Evolutionary conservation across 2,888 invertebrate genomes (phyloP).

Genomic region (Athetis lepigone): DNA sequence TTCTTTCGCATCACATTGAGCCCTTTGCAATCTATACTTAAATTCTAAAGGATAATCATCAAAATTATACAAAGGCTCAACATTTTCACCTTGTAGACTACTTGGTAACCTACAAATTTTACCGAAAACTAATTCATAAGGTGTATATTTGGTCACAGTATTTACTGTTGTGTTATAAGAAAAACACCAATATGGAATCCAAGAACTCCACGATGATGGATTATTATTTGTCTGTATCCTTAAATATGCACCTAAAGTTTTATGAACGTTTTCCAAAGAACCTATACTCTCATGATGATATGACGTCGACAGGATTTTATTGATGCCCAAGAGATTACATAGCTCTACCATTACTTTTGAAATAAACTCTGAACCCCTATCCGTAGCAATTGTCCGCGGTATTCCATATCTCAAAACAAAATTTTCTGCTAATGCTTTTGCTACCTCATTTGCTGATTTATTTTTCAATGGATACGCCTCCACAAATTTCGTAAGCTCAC

Average conservation of each 20-base stretch:
- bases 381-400: slow-evolving; percentile 7
- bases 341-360: slow-evolving; percentile 13
- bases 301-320: background rate
- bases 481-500: too few species aligned
- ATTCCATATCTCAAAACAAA: slow-evolving; percentile 14
- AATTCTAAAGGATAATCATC: slow-evolving; percentile 9
- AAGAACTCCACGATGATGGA: too few species aligned
- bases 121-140: too few species aligned
- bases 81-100: slow-evolving; percentile 7
- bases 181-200: too few species aligned
- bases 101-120: slow-evolving; percentile 8
- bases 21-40: slow-evolving; percentile 3
- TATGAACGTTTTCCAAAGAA: slow-evolving; percentile 8
- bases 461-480: slow-evolving; percentile 8
- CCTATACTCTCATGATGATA: slow-evolving; percentile 13
- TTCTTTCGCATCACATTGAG: slow-evolving; percentile 1
- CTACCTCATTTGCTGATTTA: slow-evolving; percentile 10
- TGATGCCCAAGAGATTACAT: background rate
- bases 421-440: slow-evolving; percentile 11
- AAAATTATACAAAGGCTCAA: slow-evolving; percentile 5
- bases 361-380: too few species aligned
- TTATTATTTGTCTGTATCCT: background rate
- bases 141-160: too few species aligned
- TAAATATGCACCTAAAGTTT: slow-evolving; percentile 2
- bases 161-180: too few species aligned